Percentiles rank a stretch among this genome's conserved stretches.
These are phyloP conservation scores for Mystacornis crossleyi DNA, from an alignment of 2,113 vertebrate genomes.

Conservation along the genomic window DNA sequence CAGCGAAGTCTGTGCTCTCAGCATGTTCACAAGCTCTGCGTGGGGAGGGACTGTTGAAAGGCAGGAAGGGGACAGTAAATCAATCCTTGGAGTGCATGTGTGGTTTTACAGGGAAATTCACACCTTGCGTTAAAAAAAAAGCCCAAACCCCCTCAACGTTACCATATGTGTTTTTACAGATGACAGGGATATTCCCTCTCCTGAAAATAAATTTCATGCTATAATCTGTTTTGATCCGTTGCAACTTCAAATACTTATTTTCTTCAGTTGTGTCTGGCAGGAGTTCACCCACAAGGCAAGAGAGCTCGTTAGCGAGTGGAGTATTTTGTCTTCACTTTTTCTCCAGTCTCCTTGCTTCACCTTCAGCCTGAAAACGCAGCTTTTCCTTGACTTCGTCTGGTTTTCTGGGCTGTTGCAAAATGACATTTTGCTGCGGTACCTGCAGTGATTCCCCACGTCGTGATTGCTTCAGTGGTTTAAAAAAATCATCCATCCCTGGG, in stretches of 20 bases:
- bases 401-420: neutral
- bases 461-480: neutral
- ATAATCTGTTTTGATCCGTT: neutral
- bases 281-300: neutral
- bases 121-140: neutral
- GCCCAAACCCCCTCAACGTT: neutral
- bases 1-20: slow-evolving; percentile 44
- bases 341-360: neutral
- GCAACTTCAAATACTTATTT: neutral
- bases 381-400: neutral
- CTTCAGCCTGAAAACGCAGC: neutral
- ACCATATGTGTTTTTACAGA: slow-evolving; percentile 52
- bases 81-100: neutral
- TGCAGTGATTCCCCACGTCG: neutral
- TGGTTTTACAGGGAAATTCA: slow-evolving; percentile 50
- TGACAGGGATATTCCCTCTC: slow-evolving; percentile 22
- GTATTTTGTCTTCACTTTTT: neutral
- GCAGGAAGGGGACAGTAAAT: slow-evolving; percentile 48
- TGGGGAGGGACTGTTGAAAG: slow-evolving; percentile 33
- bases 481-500: neutral
- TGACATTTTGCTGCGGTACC: neutral
- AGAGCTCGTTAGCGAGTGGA: neutral
- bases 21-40: slow-evolving; percentile 29
- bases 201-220: neutral
- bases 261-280: neutral